phyloP scores from a whole-genome alignment of 1,140 invertebrate species.

The Lutraria rhynchaena region DNA sequence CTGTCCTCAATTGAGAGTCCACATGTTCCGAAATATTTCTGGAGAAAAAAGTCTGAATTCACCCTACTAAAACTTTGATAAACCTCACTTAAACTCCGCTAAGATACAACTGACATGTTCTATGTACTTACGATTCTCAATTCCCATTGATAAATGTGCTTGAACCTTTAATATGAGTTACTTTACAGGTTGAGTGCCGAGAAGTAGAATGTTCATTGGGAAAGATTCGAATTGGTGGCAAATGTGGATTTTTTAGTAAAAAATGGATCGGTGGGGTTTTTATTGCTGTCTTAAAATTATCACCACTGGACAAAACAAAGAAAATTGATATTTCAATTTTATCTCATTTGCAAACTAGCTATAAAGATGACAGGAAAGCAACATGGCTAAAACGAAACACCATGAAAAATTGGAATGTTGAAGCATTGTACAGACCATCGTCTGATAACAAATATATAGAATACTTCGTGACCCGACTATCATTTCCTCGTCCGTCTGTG shows the following conservation, averaged over 20 bases:
- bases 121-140: no score
- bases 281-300: background rate
- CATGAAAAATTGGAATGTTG: background rate
- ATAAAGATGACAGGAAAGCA: background rate
- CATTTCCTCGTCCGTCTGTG: background rate
- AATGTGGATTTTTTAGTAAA: background rate
- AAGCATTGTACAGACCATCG: background rate
- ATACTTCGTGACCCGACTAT: background rate
- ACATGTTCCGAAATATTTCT: no score
- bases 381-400: background rate
- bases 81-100: no score
- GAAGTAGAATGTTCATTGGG: background rate
- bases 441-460: background rate
- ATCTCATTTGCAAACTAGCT: background rate
- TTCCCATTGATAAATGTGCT: no score
- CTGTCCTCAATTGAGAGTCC: no score
- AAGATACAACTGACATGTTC: no score
- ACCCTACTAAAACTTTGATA: no score
- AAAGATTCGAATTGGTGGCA: background rate
- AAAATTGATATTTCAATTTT: background rate
- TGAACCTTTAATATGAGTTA: no score
- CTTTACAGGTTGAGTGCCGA: background rate
- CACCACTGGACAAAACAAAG: background rate
- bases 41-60: no score
- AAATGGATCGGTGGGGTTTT: conserved; percentile 6